Evolutionary conservation across 2,797 vertebrate species (phyloP), one percentile per base, ranked within the genome.

Genomic region (Emys orbicularis): DNA sequence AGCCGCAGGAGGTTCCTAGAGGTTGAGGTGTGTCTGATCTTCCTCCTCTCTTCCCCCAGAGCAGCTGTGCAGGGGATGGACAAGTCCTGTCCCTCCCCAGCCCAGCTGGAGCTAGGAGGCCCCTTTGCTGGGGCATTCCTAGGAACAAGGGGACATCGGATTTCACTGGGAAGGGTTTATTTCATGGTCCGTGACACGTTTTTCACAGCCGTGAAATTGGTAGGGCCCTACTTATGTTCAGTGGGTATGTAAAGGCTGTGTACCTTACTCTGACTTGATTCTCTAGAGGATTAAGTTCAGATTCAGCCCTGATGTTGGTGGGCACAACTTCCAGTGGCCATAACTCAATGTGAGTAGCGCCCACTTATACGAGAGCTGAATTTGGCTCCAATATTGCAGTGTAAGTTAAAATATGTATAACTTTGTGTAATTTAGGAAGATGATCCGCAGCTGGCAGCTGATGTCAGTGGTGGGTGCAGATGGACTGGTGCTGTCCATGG

Each of bases 231-330:
- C 12, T 54, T 29, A 54, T 16, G 1, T 16, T 44, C 56, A 13
- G 68, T 41, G 0, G 0, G 0, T 7, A 4, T 41, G 61, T 29
- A 8, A 18, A 77, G 25, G 31, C 57, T 9, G 7, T 12, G 27
- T 27, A 3, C 27, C 21, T 4, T 2, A 1, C 68, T 80, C 49
- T 1, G 2, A 3, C 44, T 23, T n/a, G 31, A 31, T 52, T 2
- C 1, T 72, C 54, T 41, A 34, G 34, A 68, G 29, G 77, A 83
- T 5, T 31, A 34, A 5, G 2, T 59, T 86, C 81, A 65, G 41
- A 84, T 25, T 82, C 72, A 57, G 79, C 4, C 44, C 16, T 83
- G 68, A 44, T 54, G 65, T 84, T 21, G 54, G 44, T 54, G 56
- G 47, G 12, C 50, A n/a, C n/a, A 52, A 19, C 27, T 87, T 52